Evolutionary conservation across 1,140 invertebrate genomes (phyloP).

Genomic region (Patella vulgata): DNA sequence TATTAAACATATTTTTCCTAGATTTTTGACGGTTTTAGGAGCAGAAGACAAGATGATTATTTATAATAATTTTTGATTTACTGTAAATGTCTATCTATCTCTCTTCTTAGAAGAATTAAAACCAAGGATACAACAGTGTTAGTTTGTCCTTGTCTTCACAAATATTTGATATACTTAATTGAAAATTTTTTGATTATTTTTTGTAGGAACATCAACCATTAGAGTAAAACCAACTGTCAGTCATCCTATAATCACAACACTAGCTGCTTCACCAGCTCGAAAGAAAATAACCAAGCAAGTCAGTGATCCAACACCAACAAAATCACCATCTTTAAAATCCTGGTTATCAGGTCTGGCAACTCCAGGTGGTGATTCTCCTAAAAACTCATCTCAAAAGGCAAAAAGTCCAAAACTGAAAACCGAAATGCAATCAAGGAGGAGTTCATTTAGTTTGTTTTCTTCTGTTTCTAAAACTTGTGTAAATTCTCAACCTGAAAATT

Average conservation of each 20-base stretch:
- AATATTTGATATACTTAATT: too few species aligned
- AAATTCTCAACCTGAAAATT: too few species aligned
- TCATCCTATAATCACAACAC: not conserved
- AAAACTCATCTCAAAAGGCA: not conserved
- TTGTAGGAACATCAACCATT: slow-evolving; percentile 8
- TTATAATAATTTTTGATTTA: too few species aligned
- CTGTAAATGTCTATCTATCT: too few species aligned
- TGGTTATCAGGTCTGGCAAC: not conserved
- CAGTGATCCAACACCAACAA: not conserved
- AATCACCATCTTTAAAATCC: slow-evolving; percentile 8
- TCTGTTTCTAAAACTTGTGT: too few species aligned
- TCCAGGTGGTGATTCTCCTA: not conserved
- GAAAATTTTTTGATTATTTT: not conserved
- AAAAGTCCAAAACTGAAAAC: not conserved
- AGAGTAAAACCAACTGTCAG: not conserved
- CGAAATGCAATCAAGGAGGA: too few species aligned
- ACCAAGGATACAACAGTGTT: not conserved
- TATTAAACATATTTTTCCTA: too few species aligned
- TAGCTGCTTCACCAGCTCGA: not conserved
- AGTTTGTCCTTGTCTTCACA: not conserved
- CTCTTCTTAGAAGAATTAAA: not conserved
- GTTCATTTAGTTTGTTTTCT: too few species aligned
- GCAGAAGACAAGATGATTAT: too few species aligned
- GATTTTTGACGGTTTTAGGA: too few species aligned
- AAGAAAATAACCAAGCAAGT: not conserved